A percentile compares a stretch with the other conserved stretches of the same genome.
These are phyloP conservation scores for Horisme vitalbata DNA, from an alignment of 2,888 invertebrate species.

Conservation along the genomic window DNA sequence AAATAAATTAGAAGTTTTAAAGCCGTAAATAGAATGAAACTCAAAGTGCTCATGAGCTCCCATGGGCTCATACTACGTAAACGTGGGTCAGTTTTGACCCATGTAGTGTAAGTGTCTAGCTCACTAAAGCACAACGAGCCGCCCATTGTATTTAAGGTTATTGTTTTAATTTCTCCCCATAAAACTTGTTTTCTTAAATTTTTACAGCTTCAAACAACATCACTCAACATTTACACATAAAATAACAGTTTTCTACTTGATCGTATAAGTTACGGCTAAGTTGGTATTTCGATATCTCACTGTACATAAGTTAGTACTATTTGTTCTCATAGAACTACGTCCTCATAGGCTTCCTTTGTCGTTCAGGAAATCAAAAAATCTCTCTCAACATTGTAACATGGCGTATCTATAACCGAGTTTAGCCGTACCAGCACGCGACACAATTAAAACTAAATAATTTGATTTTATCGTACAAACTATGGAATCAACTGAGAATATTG, in stretches of 20 bases:
- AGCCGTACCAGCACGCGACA: conserved; percentile 14
- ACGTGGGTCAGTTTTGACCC: too few relatives aligned
- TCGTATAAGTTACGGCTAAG: conserved; percentile 11
- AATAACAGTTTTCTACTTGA: conserved; percentile 17
- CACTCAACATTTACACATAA: conserved; percentile 12
- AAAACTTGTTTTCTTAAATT: conserved; percentile 12
- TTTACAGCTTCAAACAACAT: conserved; percentile 5
- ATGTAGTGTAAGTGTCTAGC: too few relatives aligned
- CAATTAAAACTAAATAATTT: conserved; percentile 19
- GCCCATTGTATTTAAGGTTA: too few relatives aligned
- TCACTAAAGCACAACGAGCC: too few relatives aligned
- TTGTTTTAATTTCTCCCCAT: conserved; percentile 10
- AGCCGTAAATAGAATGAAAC: too few relatives aligned
- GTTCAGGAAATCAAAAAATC: too few relatives aligned
- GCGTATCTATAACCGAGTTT: neutral
- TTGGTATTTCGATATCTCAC: neutral
- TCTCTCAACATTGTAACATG: too few relatives aligned
- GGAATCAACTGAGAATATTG: conserved; percentile 30
- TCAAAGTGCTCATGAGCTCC: too few relatives aligned
- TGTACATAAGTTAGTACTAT: neutral
- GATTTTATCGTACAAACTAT: conserved; percentile 28
- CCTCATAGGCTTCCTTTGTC: too few relatives aligned
- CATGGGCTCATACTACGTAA: too few relatives aligned
- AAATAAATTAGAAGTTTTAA: too few relatives aligned
- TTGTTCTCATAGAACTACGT: too few relatives aligned